Evolutionary conservation across 1,140 invertebrate genomes (phyloP).

Genomic region (Saccostrea cuccullata): DNA sequence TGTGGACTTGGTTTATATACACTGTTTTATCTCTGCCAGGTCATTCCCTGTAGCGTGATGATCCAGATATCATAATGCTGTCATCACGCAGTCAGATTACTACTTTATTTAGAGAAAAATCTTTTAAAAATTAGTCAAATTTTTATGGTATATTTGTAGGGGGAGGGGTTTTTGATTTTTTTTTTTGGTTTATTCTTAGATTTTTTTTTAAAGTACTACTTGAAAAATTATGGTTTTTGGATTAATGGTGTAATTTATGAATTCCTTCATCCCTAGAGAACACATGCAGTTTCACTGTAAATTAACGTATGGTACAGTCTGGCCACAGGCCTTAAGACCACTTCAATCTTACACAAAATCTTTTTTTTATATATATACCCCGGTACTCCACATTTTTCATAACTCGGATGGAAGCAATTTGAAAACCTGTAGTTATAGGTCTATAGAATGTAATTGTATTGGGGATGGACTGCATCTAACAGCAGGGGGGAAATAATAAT

Average conservation of each 20-base stretch:
- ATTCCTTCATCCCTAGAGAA: too few relatives aligned
- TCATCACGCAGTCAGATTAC: not conserved
- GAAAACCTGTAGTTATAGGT: too few relatives aligned
- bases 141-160: not conserved
- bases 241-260: too few relatives aligned
- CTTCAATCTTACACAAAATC: too few relatives aligned
- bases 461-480: not conserved
- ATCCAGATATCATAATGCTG: not conserved
- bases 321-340: too few relatives aligned
- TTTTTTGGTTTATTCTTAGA: not conserved
- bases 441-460: not conserved
- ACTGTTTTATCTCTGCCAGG: constrained; percentile 16
- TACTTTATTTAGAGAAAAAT: not conserved
- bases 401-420: too few relatives aligned
- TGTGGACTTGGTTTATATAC: constrained; percentile 21
- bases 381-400: too few relatives aligned
- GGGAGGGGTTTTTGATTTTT: not conserved
- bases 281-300: too few relatives aligned
- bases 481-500: not conserved
- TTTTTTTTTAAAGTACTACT: not conserved
- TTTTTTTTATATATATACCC: too few relatives aligned
- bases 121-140: not conserved
- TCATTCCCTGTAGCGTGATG: not conserved
- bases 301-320: too few relatives aligned
- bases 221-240: not conserved